Conservation (phyloP, 2,113 vertebrate species). For the Heliornis fulica region DNA sequence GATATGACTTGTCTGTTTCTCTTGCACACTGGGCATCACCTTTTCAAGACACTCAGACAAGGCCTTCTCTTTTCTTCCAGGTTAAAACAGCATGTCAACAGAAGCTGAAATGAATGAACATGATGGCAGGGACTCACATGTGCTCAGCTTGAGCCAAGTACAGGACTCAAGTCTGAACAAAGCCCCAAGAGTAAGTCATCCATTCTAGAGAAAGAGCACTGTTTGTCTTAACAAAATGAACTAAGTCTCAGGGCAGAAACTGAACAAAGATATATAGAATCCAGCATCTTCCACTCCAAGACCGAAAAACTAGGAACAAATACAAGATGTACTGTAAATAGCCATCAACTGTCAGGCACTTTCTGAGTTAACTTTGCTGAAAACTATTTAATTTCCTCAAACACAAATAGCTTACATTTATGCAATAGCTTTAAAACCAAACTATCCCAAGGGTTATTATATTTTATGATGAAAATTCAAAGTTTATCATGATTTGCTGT, state of each 20-base stretch:
- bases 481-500: not conserved
- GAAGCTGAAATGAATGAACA: not conserved
- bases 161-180: not conserved
- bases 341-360: not conserved
- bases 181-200: not conserved
- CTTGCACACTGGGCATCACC: not conserved
- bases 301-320: not conserved
- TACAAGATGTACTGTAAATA: not conserved
- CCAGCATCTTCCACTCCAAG: not conserved
- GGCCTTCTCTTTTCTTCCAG: not conserved
- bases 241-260: not conserved
- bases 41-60: not conserved
- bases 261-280: accelerated
- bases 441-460: not conserved
- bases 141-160: not conserved
- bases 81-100: not conserved
- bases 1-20: not conserved
- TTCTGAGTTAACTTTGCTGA: not conserved
- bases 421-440: not conserved
- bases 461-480: not conserved
- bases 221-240: not conserved
- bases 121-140: not conserved
- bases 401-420: not conserved
- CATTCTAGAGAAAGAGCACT: not conserved
- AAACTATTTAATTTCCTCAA: not conserved